phyloP scores from a whole-genome alignment of 2,113 vertebrate genomes.

The Ursus arctos region DNA sequence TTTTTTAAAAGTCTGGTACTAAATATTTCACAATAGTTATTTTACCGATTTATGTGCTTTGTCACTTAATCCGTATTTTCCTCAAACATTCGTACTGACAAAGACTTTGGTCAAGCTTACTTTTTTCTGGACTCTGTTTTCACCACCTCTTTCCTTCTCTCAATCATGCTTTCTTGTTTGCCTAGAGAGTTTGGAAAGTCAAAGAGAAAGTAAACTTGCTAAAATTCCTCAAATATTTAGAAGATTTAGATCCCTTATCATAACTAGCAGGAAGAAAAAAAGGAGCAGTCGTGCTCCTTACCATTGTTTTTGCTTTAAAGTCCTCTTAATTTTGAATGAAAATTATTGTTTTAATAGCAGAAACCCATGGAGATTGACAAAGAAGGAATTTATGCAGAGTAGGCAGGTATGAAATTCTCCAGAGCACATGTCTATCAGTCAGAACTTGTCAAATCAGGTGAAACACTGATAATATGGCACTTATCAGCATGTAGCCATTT shows the following conservation, averaged over 20 bases:
- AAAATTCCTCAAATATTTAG: background rate
- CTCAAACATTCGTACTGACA: background rate
- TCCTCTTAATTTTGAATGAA: background rate
- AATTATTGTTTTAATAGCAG: background rate
- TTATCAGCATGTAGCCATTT: background rate
- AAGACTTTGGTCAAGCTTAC: background rate
- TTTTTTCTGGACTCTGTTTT: background rate
- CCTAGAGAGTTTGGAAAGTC: background rate
- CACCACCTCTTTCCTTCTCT: background rate
- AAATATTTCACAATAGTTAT: background rate
- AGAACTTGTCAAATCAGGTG: slow-evolving; percentile 1
- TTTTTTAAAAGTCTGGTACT: background rate
- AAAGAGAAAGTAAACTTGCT: background rate
- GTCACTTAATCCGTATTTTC: background rate
- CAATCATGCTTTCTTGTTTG: background rate
- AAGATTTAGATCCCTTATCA: background rate
- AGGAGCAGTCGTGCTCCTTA: background rate
- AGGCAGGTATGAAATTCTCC: background rate
- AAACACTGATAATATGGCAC: background rate
- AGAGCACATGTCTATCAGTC: background rate
- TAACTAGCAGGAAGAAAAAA: background rate
- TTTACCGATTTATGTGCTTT: background rate
- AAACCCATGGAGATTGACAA: background rate
- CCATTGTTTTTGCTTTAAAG: background rate
- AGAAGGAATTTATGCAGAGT: background rate